Evolutionary conservation across 2,888 invertebrate genomes (phyloP), one percentile per base, ranked within the genome.

Genomic region (Petrolisthes cinctipes): DNA sequence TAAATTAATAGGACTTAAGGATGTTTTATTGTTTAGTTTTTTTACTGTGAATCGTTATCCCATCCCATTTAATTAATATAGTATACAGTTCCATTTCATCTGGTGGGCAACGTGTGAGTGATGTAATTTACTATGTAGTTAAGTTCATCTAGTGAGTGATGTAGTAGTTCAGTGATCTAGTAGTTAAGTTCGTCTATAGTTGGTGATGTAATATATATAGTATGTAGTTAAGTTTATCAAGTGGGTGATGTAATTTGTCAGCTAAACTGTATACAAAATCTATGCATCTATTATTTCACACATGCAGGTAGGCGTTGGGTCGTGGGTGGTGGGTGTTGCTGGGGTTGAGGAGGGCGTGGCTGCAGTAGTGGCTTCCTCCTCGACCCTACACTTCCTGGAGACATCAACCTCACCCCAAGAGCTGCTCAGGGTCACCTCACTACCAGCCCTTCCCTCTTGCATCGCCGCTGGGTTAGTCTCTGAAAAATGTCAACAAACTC

Each of bases 311-410:
- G 57, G 68, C 53, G 51, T 86, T 4, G 86, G 86, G 2, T 83
- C 88, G 5, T 88, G 88, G 88, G 85, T 85, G 53, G 88, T 88
- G 23, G 88, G 85, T 4, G 85, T 85, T 57, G 85, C 85, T 0
- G 56, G 82, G 61, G 23, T 88, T 68, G 85, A 82, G n/a, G 88
- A 88, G 9, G 85, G 82, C 14, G 76, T 85, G 71, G 85, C 79
- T 14, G 85, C 82, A 51, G 85, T 88, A 68, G 88, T 84, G 7
- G 85, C 85, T 1, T 85, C 88, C 5, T 85, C 85, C 0, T 88
- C 88, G 7, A 88, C 85, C 4, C 71, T 88, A 20, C 88, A 88
- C 78, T 51, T 88, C 56, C 54, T 88, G 20, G 85, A 88, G n/a
- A 78, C 85, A 5, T 76, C 88, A 6, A 11, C 66, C 3, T 14